Base-by-base conservation (phyloP, 1,140 invertebrate species). In the Dendrolimus kikuchii region DNA sequence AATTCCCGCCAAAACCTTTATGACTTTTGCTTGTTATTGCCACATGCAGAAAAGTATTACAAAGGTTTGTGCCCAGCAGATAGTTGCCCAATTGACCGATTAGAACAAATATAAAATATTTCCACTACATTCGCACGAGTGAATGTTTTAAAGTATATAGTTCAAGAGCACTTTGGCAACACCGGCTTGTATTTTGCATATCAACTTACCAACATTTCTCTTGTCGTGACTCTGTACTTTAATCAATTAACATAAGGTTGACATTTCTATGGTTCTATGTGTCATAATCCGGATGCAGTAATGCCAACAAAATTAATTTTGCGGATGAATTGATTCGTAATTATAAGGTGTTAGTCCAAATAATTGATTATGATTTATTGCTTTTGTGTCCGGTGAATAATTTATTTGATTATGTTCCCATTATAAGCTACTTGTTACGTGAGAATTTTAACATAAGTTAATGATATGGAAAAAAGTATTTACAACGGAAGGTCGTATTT, bases 141-240 rank as follows among this genome's bases (percentile, higher is more conserved):
- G 23, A 23, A 23, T 23, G 23, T 23, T 23, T 61, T 59, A 65
- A 65, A 57, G 63, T 60, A 60, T 60, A 60, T 65, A 65, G 63
- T 62, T 62, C 63, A 65, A 59, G 63, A 65, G 39, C 63, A 56
- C 40, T 65, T 51, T 56, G 53, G 56, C 54, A 65, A 62, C 59
- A 59, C 55, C 50, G 44, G 10, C 54, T 54, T 46, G 45, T 53
- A 50, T 64, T 64, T 64, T 64, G 62, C 62, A 64, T 64, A 58
- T 56, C 49, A 46, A 23, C 7, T 46, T 45, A 45, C 43, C 6
- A 45, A 45, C n/a, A 45, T 45, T 9, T 45, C 5, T 8, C 23
- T 45, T 45, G 5, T 10, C 23, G 23, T 41, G 37, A 23, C 5
- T 39, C 6, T 41, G 39, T 10, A 50, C 5, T n/a, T n/a, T 45